Percentiles rank a stretch among this genome's conserved stretches.
Conservation (phyloP, 2,797 vertebrate genomes). For the Lepilemur ruficaudatus region DNA sequence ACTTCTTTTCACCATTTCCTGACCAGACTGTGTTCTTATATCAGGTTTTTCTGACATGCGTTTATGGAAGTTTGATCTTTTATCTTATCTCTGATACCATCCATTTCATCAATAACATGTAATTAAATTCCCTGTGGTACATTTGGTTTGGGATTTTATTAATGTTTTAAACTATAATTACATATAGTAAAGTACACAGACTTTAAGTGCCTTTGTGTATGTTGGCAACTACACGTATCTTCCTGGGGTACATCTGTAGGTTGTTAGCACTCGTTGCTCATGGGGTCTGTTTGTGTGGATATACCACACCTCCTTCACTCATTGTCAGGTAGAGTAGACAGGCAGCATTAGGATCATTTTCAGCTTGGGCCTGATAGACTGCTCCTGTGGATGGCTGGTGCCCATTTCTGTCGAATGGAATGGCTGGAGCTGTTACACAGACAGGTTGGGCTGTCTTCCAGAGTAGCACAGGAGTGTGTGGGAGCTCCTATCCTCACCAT, state of each 20-base stretch:
- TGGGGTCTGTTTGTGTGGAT: neutral
- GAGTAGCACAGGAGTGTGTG: neutral
- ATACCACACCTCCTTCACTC: neutral
- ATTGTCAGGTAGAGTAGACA: neutral
- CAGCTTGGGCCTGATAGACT: neutral
- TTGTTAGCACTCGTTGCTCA: neutral
- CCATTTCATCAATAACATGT: neutral
- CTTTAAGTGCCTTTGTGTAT: neutral
- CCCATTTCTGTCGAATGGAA: neutral
- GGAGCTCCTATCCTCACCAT: neutral
- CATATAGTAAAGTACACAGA: neutral
- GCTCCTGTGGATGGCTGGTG: neutral
- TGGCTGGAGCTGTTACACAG: too few species aligned
- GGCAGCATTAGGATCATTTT: neutral
- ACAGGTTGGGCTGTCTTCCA: neutral
- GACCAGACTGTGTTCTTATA: neutral
- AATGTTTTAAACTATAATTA: neutral
- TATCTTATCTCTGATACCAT: neutral
- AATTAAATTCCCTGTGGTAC: neutral
- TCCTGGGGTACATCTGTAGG: neutral
- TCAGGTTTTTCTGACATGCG: conserved; percentile 34
- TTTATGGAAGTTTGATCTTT: conserved; percentile 6
- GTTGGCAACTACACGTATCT: neutral
- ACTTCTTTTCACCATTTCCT: neutral
- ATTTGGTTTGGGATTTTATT: conserved; percentile 5